Conservation (phyloP, 2,797 vertebrate species). For the Catamblyrhynchus diadema region DNA sequence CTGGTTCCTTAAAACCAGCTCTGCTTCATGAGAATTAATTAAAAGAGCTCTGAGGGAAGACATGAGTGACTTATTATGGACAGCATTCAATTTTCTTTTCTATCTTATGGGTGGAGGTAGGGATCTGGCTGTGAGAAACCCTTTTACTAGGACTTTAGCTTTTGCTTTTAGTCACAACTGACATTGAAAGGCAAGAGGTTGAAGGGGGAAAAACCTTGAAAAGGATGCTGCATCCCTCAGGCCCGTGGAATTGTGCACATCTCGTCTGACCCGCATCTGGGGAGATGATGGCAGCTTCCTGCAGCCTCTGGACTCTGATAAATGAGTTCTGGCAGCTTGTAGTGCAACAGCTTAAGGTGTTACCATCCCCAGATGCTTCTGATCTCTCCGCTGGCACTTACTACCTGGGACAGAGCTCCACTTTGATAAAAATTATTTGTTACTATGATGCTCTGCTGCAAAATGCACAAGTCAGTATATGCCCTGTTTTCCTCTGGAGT, state of each 20-base stretch:
- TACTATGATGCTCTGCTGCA: not conserved
- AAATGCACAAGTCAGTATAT: not conserved
- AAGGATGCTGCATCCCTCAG: not conserved
- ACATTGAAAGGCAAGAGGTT: not conserved
- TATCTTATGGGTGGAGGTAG: not conserved
- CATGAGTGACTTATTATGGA: not conserved
- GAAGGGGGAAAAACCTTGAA: not conserved
- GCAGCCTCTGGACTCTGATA: not conserved
- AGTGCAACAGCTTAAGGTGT: constrained; percentile 19
- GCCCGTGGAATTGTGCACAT: not conserved
- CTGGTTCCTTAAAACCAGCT: not conserved
- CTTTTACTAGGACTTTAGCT: not conserved
- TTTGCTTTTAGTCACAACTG: not conserved
- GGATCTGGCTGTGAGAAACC: not conserved
- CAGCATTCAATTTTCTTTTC: not conserved
- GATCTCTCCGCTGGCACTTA: not conserved
- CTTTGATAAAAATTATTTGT: not conserved
- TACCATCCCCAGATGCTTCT: constrained; percentile 21
- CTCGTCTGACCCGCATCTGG: not conserved
- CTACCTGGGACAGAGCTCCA: not conserved
- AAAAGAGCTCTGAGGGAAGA: not conserved
- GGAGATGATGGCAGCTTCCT: not conserved
- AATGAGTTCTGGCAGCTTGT: constrained; percentile 9
- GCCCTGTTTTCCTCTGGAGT: not conserved
- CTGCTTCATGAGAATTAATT: not conserved